Percentiles rank a stretch among this genome's conserved stretches.
Evolutionary conservation across 2,113 vertebrate species (phyloP).

Genomic region (Stercorarius parasiticus): DNA sequence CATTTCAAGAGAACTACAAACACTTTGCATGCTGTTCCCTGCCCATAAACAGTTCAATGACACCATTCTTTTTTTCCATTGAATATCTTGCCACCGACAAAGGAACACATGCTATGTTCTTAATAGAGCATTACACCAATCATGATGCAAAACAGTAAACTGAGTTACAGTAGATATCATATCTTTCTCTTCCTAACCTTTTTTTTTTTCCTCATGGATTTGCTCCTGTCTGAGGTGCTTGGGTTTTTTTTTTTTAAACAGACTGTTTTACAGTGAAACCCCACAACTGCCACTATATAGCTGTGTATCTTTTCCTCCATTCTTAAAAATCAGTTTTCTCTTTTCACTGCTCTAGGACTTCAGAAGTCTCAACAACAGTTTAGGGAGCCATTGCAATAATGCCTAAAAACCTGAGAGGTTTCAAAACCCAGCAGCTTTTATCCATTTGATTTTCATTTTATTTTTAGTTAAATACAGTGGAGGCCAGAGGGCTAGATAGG

Average conservation of each 20-base stretch:
- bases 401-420: neutral
- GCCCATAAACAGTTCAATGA: neutral
- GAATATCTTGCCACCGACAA: neutral
- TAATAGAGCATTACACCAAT: neutral
- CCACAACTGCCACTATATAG: neutral
- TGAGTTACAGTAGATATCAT: neutral
- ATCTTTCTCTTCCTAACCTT: neutral
- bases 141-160: neutral
- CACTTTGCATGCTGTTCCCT: neutral
- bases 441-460: neutral
- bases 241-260: neutral
- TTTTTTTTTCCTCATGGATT: neutral
- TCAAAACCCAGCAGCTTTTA: slow-evolving; percentile 9
- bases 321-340: neutral
- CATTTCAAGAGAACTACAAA: neutral
- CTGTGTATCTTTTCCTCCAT: neutral
- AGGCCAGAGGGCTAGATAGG: neutral
- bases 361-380: neutral
- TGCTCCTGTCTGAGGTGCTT: neutral
- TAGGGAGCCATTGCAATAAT: neutral
- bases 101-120: neutral
- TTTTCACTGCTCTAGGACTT: neutral
- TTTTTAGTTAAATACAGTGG: neutral
- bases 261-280: neutral
- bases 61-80: neutral